A percentile compares a stretch with the other conserved stretches of the same genome.
phyloP scores from a whole-genome alignment of 1,140 invertebrate species.

The Drosophila subobscura region DNA sequence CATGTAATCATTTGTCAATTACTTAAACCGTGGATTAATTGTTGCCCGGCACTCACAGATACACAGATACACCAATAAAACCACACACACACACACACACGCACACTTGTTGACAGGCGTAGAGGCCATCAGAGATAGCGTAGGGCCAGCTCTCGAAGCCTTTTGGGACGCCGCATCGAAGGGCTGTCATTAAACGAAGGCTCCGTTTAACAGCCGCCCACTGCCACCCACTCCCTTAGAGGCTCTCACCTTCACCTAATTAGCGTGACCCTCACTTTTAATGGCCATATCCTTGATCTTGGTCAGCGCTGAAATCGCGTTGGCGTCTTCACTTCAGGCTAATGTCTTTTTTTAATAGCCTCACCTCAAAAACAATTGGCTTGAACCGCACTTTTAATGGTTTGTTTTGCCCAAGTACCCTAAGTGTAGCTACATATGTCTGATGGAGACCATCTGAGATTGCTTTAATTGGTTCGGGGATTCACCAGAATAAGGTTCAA shows the following conservation, averaged over 20 bases:
- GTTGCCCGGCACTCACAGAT: constrained; percentile 37
- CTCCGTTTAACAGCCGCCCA: constrained; percentile 24
- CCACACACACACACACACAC: constrained; percentile 7
- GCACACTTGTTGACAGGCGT: constrained; percentile 56
- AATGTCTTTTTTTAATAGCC: constrained; percentile 37
- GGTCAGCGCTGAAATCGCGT: constrained; percentile 10
- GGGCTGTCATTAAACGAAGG: constrained; percentile 60
- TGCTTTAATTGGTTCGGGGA: constrained; percentile 19
- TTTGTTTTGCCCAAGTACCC: constrained; percentile 7
- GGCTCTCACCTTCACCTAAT: constrained; percentile 21
- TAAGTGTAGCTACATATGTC: constrained; percentile 7
- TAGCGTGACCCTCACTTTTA: constrained; percentile 36
- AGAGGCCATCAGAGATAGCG: constrained; percentile 64
- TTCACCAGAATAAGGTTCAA: not conserved
- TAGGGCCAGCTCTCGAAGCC: not conserved
- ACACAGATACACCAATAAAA: not conserved
- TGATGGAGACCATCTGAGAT: constrained; percentile 4
- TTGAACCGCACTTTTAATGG: constrained; percentile 21
- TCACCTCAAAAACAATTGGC: constrained; percentile 25
- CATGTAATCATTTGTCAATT: constrained; percentile 80
- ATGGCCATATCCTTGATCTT: constrained; percentile 49
- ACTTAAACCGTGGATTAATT: constrained; percentile 79
- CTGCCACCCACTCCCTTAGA: not conserved
- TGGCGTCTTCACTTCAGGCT: constrained; percentile 19
- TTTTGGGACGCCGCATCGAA: constrained; percentile 48